Conservation (phyloP, 2,797 vertebrate species). For the Simalia tracyae region DNA sequence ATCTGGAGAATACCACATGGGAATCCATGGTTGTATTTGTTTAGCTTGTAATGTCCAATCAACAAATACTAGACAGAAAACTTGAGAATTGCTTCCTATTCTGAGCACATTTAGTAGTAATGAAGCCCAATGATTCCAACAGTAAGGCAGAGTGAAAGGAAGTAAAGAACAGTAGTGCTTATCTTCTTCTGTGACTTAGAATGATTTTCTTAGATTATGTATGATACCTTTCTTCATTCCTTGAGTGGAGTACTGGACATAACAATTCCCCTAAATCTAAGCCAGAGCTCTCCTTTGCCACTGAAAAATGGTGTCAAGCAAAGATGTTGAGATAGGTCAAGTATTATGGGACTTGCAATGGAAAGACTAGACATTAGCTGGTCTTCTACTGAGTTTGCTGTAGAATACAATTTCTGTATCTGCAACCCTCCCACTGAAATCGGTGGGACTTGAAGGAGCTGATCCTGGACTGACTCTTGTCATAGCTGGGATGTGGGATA, state of each 20-base stretch:
- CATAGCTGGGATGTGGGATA: not conserved
- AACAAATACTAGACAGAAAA: not conserved
- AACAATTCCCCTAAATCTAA: not conserved
- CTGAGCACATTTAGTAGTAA: not conserved
- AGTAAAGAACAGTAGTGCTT: not conserved
- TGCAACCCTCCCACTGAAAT: not conserved
- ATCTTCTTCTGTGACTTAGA: not conserved
- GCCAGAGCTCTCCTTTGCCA: not conserved
- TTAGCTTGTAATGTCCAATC: not conserved
- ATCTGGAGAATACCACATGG: not conserved
- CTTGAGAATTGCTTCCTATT: not conserved
- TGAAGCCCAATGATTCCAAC: not conserved
- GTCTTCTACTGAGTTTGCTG: not conserved
- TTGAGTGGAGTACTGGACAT: not conserved
- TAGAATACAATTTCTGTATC: not conserved
- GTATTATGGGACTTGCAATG: not conserved
- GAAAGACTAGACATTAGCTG: not conserved
- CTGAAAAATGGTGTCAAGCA: not conserved
- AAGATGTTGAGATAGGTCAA: not conserved
- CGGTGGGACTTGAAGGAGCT: not conserved
- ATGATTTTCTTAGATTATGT: not conserved
- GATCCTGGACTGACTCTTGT: not conserved
- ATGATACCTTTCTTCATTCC: not conserved
- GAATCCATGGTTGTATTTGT: not conserved
- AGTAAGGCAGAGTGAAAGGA: not conserved